Evolutionary conservation across 2,888 invertebrate species (phyloP), one percentile per base, ranked within the genome.

Genomic region (Petrolisthes cinctipes): DNA sequence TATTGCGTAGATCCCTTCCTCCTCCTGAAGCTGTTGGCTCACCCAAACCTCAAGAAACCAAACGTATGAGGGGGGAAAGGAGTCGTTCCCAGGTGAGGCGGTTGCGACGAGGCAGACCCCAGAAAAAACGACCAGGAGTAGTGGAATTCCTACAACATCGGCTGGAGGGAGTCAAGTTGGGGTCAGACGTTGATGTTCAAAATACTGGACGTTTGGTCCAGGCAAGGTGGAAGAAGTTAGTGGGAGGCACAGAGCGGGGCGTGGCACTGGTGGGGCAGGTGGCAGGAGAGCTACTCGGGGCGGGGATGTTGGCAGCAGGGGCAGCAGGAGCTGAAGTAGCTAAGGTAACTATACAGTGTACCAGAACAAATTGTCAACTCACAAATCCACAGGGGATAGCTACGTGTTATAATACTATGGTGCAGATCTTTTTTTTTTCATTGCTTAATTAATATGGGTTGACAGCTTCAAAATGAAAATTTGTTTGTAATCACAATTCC

Each of bases 81-180:
- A 61, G 66, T 9, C 9, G 66, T 4, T 14, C 17, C 9, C 71
- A n/a, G 6, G n/a, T 17, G 20, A 14, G 20, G 71, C 71, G 71
- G 20, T 20, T 7, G 20, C 71, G 71, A 71, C 14, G 37, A 37
- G 37, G 37, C 37, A 37, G 37, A 37, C 37, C 37, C 37, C 37
- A 37, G 37, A 37, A 37, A 37, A 37, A 71, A 71, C 14, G 71
- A 71, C 71, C 71, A 7, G 71, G 71, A 1, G 71, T 71, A 1
- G 71, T 71, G 71, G 71, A 71, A 20, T 71, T 71, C 20, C 71
- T 71, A n/a, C n/a, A 20, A 71, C 71, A 71, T 17, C 71, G 71
- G 7, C 20, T 71, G 20, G 14, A 17, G 20, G 20, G 4, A 7
- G 20, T n/a, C 20, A 20, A 20, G n/a, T 7, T 71, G 20, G 20